These are phyloP conservation scores for Spodoptera picta DNA, from an alignment of 2,888 invertebrate genomes.

Conservation along the genomic window DNA sequence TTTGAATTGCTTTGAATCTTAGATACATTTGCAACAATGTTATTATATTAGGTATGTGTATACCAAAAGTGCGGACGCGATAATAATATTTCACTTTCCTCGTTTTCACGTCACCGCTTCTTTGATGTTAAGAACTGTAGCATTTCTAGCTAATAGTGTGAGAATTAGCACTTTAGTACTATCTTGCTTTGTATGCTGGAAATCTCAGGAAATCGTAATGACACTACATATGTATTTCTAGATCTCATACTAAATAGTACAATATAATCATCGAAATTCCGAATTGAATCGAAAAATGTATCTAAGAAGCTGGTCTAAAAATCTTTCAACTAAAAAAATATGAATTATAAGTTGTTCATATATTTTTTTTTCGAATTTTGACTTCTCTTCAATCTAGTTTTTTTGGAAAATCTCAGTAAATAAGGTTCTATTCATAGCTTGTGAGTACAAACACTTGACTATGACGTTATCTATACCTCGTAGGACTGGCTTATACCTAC, in stretches of 20 bases:
- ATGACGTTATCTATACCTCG: background rate
- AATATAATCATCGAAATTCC: too few species aligned
- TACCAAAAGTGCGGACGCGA: conserved; percentile 35
- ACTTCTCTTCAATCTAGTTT: too few species aligned
- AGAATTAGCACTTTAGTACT: conserved; percentile 21
- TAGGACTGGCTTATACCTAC: conserved; percentile 21
- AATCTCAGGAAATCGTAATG: background rate
- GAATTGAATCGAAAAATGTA: too few species aligned
- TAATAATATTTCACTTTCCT: conserved; percentile 19
- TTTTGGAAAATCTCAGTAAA: too few species aligned
- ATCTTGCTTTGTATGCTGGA: conserved; percentile 13
- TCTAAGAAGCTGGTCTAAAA: too few species aligned
- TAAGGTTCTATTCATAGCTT: too few species aligned
- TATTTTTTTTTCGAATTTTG: too few species aligned
- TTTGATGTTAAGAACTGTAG: conserved; percentile 48
- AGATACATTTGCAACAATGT: conserved; percentile 56
- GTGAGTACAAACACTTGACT: too few species aligned
- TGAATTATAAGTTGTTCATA: too few species aligned
- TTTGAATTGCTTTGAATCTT: conserved; percentile 35
- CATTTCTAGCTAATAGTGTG: conserved; percentile 30
- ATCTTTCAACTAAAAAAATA: too few species aligned
- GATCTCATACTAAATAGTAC: too few species aligned
- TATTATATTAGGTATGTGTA: conserved; percentile 4
- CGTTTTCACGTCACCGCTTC: conserved; percentile 13
- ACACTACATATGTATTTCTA: too few species aligned